phyloP scores from a whole-genome alignment of 2,888 invertebrate species.

The Leptinotarsa peninsularis region DNA sequence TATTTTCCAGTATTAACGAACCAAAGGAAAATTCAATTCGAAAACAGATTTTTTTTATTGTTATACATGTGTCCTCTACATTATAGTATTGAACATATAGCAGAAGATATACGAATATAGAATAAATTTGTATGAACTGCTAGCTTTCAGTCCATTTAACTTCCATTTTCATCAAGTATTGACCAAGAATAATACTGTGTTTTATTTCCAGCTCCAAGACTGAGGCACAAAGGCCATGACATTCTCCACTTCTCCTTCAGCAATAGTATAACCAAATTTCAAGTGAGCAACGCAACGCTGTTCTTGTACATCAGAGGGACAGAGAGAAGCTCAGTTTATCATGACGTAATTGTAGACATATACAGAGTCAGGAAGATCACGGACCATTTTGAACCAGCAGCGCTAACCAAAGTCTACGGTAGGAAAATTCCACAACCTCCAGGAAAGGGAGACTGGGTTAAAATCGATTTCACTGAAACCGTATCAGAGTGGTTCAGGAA shows the following conservation, averaged over 20 bases:
- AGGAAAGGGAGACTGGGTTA: constrained; percentile 77
- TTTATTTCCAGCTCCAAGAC: constrained; percentile 72
- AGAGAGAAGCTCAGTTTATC: constrained; percentile 62
- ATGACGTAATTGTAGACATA: constrained; percentile 61
- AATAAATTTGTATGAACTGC: too few relatives aligned
- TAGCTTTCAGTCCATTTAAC: too few relatives aligned
- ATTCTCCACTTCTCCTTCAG: constrained; percentile 80
- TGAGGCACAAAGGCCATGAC: constrained; percentile 76
- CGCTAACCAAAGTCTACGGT: constrained; percentile 57
- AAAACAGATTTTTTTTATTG: too few relatives aligned
- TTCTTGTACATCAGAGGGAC: constrained; percentile 74
- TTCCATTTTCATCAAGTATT: neutral
- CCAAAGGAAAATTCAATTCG: too few relatives aligned
- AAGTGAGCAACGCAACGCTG: constrained; percentile 77
- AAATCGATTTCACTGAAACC: constrained; percentile 78
- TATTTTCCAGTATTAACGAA: too few relatives aligned
- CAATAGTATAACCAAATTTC: constrained; percentile 77
- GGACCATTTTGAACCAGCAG: constrained; percentile 59
- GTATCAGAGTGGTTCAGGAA: constrained; percentile 83
- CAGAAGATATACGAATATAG: too few relatives aligned
- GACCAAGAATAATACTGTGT: neutral
- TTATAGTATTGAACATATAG: too few relatives aligned
- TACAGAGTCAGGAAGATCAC: constrained; percentile 60
- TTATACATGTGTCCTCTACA: too few relatives aligned
- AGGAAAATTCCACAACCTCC: constrained; percentile 68